Percentiles rank a stretch among this genome's conserved stretches.
Conservation (phyloP, 2,888 invertebrate genomes). For the Epinotia demarniana region DNA sequence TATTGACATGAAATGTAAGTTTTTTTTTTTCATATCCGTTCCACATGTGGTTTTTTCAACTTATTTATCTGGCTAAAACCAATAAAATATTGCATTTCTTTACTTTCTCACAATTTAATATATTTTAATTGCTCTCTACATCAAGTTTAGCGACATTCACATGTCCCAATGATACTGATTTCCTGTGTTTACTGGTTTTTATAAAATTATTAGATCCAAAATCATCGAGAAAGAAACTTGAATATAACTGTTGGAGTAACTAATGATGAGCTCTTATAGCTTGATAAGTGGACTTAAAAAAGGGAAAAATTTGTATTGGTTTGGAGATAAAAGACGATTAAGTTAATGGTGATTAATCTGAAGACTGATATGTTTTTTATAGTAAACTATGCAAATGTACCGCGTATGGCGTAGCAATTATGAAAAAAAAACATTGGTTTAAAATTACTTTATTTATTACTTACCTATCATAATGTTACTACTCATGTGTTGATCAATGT, state of each 20-base stretch:
- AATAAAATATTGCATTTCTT: constrained; percentile 42
- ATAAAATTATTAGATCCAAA: constrained; percentile 25
- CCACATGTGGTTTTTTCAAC: constrained; percentile 11
- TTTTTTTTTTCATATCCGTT: constrained; percentile 6
- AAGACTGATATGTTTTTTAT: not conserved
- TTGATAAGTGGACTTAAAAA: constrained; percentile 29
- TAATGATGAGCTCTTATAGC: constrained; percentile 32
- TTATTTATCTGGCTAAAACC: constrained; percentile 19
- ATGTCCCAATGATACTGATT: constrained; percentile 43
- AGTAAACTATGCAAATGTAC: constrained; percentile 6
- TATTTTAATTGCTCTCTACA: constrained; percentile 43
- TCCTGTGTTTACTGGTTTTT: constrained; percentile 50
- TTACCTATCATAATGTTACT: not conserved
- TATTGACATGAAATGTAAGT: not conserved
- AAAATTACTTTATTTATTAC: not conserved
- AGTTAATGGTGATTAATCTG: constrained; percentile 30
- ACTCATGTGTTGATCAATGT: not conserved
- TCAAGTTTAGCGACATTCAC: constrained; percentile 48
- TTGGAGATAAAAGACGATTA: constrained; percentile 32
- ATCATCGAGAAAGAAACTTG: constrained; percentile 25
- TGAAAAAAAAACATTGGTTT: not conserved
- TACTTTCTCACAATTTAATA: constrained; percentile 50
- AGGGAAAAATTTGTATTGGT: constrained; percentile 21
- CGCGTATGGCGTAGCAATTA: not conserved
- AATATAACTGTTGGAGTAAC: constrained; percentile 25